Evolutionary conservation across 2,888 invertebrate species (phyloP).

Genomic region (Campoplex nolae): DNA sequence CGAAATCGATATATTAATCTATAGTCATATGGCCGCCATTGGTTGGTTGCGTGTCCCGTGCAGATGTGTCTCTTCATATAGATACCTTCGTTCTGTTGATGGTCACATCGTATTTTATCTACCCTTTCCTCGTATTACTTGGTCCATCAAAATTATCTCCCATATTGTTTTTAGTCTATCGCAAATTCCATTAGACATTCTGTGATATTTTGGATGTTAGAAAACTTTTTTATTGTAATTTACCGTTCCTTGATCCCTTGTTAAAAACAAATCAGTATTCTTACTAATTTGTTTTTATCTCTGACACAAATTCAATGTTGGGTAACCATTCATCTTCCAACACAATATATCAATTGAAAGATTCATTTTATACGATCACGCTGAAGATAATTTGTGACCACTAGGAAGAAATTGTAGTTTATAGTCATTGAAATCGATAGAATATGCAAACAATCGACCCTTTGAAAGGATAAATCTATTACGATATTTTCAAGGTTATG

Average conservation of each 20-base stretch:
- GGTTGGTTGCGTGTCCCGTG: conserved; percentile 63
- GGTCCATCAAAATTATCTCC: conserved; percentile 58
- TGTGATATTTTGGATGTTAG: neutral
- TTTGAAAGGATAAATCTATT: neutral
- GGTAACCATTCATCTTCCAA: neutral
- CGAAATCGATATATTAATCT: conserved; percentile 15
- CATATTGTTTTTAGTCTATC: conserved; percentile 9
- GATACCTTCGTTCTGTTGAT: conserved; percentile 50
- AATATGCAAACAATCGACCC: neutral
- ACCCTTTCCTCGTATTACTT: conserved; percentile 8
- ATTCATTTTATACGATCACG: neutral
- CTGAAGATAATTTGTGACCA: neutral
- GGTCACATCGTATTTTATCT: conserved; percentile 66
- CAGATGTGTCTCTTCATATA: conserved; percentile 68
- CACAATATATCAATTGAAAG: too few species aligned
- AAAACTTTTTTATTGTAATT: neutral
- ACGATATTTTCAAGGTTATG: too few species aligned
- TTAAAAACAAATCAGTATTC: neutral
- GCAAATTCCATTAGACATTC: neutral
- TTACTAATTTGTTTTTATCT: neutral
- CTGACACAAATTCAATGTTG: neutral
- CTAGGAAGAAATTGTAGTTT: too few species aligned
- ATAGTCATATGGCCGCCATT: conserved; percentile 54
- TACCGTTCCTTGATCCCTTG: neutral
- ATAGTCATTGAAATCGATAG: too few species aligned